Base-by-base conservation (phyloP, 1,140 invertebrate genomes). In the Tetragnatha versicolor region DNA sequence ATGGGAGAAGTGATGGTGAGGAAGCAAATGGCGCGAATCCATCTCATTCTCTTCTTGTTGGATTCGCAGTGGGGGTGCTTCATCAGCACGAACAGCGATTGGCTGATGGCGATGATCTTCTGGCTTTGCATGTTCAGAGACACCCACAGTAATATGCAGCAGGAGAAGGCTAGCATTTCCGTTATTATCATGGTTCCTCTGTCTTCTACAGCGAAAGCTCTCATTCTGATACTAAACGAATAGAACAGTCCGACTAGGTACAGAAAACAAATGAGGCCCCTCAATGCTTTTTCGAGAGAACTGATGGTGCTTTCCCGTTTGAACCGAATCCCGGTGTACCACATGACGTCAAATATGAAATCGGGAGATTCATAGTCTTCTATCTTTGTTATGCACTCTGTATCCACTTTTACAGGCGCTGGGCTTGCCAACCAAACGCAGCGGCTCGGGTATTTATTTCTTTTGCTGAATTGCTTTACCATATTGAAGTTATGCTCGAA, bases 251-350 rank as follows among this genome's bases (percentile, higher is more conserved):
- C 73, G 20, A 29, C 17, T 9, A 66, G 7, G 47, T 49, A 77
- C 9, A 77, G 2, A 12, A 66, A 25, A 31, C 29, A 47, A 4
- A 66, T 14, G 20, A 66, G 33, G 29, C 37, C 35, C 20, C 73
- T 29, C 12, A 65, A 6, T 7, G 66, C n/a, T n/a, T 55, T 51
- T 31, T 77, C 73, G 20, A 42, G 55, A 2, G 17, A 20, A 1
- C 60, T 33, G 29, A 55, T 77, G 10, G 4, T 42, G 2, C 10
- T 27, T 27, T 37, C 39, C 25, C 53, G 6, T 39, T 39, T 66
- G 17, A 77, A 77, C 29, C 55, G 65, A 20, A 77, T 33, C 12
- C 73, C 60, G 47, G 55, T 77, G 35, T 51, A 63, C 73, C 73
- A 77, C n/a, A 77, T 25, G 29, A 77, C 22, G 5, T 77, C 60